Percentiles rank a stretch among this genome's conserved stretches.
Evolutionary conservation across 2,113 vertebrate genomes (phyloP).

Genomic region (Calypte anna): DNA sequence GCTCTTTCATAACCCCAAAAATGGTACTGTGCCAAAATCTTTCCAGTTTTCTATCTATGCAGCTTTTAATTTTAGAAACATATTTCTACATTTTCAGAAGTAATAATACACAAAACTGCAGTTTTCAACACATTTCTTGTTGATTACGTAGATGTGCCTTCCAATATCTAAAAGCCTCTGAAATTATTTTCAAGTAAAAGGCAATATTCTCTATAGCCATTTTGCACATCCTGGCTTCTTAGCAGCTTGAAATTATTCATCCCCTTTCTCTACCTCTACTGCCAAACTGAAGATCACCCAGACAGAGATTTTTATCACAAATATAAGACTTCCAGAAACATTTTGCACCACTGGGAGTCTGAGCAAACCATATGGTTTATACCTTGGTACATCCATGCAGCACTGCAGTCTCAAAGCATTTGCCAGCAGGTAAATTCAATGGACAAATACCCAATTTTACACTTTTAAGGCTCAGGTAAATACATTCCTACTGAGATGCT

Average conservation of each 20-base stretch:
- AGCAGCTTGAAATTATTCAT: not conserved
- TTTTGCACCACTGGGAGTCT: not conserved
- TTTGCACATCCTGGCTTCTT: not conserved
- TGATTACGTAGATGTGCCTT: not conserved
- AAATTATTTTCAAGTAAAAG: not conserved
- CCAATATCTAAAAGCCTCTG: not conserved
- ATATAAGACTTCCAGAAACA: not conserved
- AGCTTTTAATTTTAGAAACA: not conserved
- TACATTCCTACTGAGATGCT: not conserved
- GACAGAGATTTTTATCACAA: not conserved
- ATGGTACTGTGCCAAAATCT: not conserved
- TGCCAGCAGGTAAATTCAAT: not conserved
- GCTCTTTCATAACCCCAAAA: not conserved
- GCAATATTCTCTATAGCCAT: not conserved
- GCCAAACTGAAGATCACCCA: slow-evolving; percentile 1
- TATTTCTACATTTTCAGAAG: not conserved
- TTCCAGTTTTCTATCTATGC: not conserved
- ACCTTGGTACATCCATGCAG: not conserved
- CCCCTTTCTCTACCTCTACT: not conserved
- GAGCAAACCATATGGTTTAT: not conserved
- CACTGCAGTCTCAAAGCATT: not conserved
- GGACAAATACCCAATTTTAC: not conserved
- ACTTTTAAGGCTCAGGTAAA: not conserved
- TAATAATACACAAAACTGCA: not conserved
- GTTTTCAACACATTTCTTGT: not conserved